Base-by-base conservation (phyloP, 37 sponge, comb jelly and placozoan species). In the Ephydatia muelleri region DNA sequence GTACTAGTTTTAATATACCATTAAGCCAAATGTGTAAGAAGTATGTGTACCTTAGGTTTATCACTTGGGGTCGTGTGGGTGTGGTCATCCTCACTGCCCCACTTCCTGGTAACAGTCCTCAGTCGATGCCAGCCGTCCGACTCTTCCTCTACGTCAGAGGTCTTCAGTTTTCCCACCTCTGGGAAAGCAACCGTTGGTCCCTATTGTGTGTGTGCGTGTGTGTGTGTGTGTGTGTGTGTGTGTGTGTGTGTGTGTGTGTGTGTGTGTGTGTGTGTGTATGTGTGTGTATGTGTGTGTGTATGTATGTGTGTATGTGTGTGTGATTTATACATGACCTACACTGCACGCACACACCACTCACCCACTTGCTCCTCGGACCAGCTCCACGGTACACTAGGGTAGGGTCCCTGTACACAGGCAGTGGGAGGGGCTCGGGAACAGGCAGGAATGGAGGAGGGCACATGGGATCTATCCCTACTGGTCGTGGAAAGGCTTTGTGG, bases 121-220 rank as follows among this genome's bases (percentile, higher is more conserved):
- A 87, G 76, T 39, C 87, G 39, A 35, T 33, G 75, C 87, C 87
- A 87, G 0, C 87, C 87, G 1, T 87, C 82, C 47, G 81, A 73
- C 48, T 87, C 87, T 69, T 87, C 87, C n/a, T 65, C 82, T 28
- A 87, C 82, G 35, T 87, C 81, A 0, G 87, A 65, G 23, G 31
- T 64, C 33, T 34, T 33, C 19, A 57, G 57, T 57, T 57, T 57
- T 11, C 57, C 57, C 9, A 14, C 57, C 57, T 57, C 57, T 57
- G 9, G 57, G 57, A 57, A 57, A 21, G 57, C 0, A 11, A 4
- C 47, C n/a, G n/a, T n/a, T n/a, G n/a, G n/a, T 43, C 57, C 57
- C 57, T 57, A n/a, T n/a, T n/a, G n/a, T 5, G 57, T 57, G 57
- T 57, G 57, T 57, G 57, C 16, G 57, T 57, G 57, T 57, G 57